Base-by-base conservation (phyloP, 2,888 invertebrate genomes). In the Mesorhabditis belari region DNA sequence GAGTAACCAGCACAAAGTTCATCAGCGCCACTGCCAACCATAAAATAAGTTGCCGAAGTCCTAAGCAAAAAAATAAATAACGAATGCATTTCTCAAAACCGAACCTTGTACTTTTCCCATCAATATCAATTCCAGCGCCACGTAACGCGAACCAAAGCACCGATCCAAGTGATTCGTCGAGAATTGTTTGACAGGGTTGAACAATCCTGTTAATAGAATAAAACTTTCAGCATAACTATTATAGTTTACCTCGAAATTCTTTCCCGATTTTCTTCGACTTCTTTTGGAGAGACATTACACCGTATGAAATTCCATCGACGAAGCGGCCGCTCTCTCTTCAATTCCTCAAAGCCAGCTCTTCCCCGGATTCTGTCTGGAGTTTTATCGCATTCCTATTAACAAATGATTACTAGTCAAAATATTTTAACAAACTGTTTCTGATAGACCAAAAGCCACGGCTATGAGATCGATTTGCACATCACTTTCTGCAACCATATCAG, bases 1-100 rank as follows among this genome's bases (percentile, higher is more conserved):
- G 88, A 88, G 81, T 96, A 96, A 2, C 96, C 96, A 55, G 91
- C 94, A 80, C 96, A 89, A 66, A 95, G 85, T 84, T 98, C 98
- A 85, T 98, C 98, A 1, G 96, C 95, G 5, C 96, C 96, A 85
- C 91, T 91, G 35, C 96, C 96, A 73, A 90, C 84, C 69, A 94
- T 82, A 63, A 92, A 62, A 29, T 70, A 58, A 5, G 57, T 54
- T 2, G 72, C 65, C 23, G 60, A 35, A 3, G 63, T 61, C 23
- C 64, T 66, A 24, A 3, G n/a, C n/a, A 17, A 25, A 3, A 52
- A 25, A 3, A 19, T 6, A 19, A 28, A 25, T 29, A 27, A 55
- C 2, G 27, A 19, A n/a, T n/a, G n/a, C n/a, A n/a, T n/a, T n/a
- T n/a, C n/a, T 35, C 29, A n/a, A 23, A 5, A 9, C 17, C 19